A percentile compares a stretch with the other conserved stretches of the same genome.
These are phyloP conservation scores for Drosophila ohnishii DNA, from an alignment of 1,140 invertebrate species.

Conservation along the genomic window DNA sequence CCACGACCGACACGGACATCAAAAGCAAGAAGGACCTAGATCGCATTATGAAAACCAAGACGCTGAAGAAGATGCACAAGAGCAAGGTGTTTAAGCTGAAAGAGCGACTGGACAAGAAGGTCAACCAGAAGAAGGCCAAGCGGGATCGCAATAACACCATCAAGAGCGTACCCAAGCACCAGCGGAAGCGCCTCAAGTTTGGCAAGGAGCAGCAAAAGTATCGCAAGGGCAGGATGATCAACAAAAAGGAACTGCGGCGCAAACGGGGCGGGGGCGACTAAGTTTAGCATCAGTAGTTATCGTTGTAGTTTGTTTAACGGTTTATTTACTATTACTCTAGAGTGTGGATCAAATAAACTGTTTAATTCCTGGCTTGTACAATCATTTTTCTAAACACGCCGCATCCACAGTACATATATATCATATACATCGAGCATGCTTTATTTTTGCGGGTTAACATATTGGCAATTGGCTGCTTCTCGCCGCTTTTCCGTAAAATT, in stretches of 20 bases:
- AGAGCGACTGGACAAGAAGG: conserved; percentile 86
- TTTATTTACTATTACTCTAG: conserved; percentile 77
- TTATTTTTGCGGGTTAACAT: conserved; percentile 45
- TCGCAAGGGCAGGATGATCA: conserved; percentile 64
- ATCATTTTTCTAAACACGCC: conserved; percentile 73
- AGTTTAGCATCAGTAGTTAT: conserved; percentile 21
- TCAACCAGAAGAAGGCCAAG: conserved; percentile 86
- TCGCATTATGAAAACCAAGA: conserved; percentile 86
- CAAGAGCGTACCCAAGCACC: conserved; percentile 72
- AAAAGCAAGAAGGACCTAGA: conserved; percentile 87
- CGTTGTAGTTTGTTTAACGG: conserved; percentile 51
- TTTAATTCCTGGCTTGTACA: conserved; percentile 47
- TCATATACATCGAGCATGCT: conserved; percentile 65
- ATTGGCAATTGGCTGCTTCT: conserved; percentile 22
- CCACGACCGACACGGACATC: conserved; percentile 32
- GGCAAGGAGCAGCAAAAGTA: conserved; percentile 58
- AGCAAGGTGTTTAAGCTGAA: conserved; percentile 90
- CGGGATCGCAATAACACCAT: conserved; percentile 72
- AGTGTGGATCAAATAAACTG: conserved; percentile 70
- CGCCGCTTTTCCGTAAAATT: conserved; percentile 14
- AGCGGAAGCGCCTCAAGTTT: conserved; percentile 64
- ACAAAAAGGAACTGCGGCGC: conserved; percentile 64
- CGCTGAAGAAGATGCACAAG: conserved; percentile 87
- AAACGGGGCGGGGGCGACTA: conserved; percentile 61
- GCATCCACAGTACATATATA: conserved; percentile 39